Base-by-base conservation (phyloP, 2,113 vertebrate species). In the Mus pahari region DNA sequence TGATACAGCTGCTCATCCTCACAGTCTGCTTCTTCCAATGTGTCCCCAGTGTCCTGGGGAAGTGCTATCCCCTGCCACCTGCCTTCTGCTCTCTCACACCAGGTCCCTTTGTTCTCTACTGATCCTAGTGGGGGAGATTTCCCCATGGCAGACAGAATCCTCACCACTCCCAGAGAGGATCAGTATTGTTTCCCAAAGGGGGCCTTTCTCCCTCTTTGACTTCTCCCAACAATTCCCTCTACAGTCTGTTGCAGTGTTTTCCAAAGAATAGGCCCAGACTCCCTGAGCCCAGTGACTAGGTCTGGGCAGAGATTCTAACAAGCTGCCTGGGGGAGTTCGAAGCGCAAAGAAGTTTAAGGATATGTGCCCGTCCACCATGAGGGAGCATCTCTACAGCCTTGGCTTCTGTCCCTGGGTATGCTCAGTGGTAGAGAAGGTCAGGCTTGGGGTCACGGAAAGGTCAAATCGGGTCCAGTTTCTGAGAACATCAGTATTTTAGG, bases 231-330 rank as follows among this genome's bases (percentile, higher is more conserved):
- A 86, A 36, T 55, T 75, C 45, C 78, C 75, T 89, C 88, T 82
- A 60, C 33, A 74, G 77, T 90, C 70, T 93, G 60, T 53, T 84
- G 58, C 62, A 81, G 64, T 68, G 17, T 71, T 71, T 95, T 91
- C 50, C 92, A 88, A 92, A 90, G 42, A 79, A 20, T 45, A 64
- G 45, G 81, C 71, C 36, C 58, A 86, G 77, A 66, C 22, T 58
- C 81, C 71, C 50, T 64, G 71, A 92, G 90, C 78, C 79, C 93
- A 95, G 93, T 58, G 68, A 84, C 71, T 71, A 22, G 17, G 74
- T 92, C 55, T 90, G 70, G 50, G 50, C 88, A 89, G 94, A 90
- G 91, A 62, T 66, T 93, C 90, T 74, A 96, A 92, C n/a, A 70
- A 84, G 70, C 64, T 73, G 55, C 91, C 94, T 92, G 53, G 88